Percentiles rank a stretch among this genome's conserved stretches.
These are phyloP conservation scores for Xestoiulus laeticollis DNA, from an alignment of 2,888 invertebrate genomes.

Conservation along the genomic window DNA sequence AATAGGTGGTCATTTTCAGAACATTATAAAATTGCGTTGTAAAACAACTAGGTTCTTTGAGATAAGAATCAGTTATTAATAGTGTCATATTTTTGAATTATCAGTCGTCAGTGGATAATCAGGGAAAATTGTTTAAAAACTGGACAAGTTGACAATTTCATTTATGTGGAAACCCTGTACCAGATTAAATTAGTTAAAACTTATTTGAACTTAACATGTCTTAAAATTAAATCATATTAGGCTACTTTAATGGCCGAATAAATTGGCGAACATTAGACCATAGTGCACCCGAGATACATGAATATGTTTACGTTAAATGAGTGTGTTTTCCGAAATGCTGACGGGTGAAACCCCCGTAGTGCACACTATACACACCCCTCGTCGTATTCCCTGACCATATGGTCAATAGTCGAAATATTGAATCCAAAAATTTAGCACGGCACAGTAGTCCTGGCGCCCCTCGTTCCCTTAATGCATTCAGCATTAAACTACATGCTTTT, in stretches of 20 bases:
- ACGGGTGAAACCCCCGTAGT: neutral
- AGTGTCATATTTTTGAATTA: too few species aligned
- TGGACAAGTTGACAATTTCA: too few species aligned
- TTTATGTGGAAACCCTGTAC: too few species aligned
- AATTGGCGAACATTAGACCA: neutral
- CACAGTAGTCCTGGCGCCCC: neutral
- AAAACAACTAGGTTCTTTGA: too few species aligned
- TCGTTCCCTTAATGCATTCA: neutral
- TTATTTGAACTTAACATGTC: too few species aligned
- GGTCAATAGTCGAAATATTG: constrained; percentile 19
- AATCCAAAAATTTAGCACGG: neutral
- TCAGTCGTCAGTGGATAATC: too few species aligned
- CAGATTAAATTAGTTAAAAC: too few species aligned
- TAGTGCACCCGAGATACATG: neutral
- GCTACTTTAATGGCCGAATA: neutral
- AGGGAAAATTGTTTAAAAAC: too few species aligned
- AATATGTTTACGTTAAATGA: neutral
- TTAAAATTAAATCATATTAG: neutral
- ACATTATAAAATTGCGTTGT: too few species aligned
- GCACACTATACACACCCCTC: neutral
- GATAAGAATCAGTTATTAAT: too few species aligned
- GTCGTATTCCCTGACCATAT: neutral
- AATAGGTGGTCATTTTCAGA: too few species aligned
- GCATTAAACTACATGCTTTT: neutral
- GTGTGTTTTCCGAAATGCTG: neutral